Evolutionary conservation across 2,888 invertebrate species (phyloP), one percentile per base, ranked within the genome.

Genomic region (Chalcis sispes): DNA sequence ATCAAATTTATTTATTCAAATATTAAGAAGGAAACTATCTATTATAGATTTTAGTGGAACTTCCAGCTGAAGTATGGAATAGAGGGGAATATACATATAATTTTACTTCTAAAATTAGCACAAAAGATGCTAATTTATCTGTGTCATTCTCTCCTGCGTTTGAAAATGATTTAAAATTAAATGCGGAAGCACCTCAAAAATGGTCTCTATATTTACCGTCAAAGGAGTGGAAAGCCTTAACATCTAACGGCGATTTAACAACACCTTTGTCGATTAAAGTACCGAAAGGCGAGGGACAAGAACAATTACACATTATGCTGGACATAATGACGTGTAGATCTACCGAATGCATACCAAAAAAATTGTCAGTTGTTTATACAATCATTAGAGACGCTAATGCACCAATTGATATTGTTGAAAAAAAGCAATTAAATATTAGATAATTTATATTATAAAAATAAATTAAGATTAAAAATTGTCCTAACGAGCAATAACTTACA

Each of bases 121-220:
- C 84, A 1, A 83, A 86, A 27, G 89, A 89, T 18, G 89, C 90
- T 0, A 88, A 88, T 78, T 79, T 91, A 20, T 87, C 83, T 42
- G 81, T 90, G 29, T 81, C 82, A 15, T 84, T 92, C n/a, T 81
- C 85, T 5, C 80, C 92, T 0, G 81, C 82, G 36, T 90, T 92
- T 54, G 82, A 86, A 5, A 85, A 89, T 20, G 89, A 89, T 66
- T 89, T 92, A 0, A 91, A 91, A 82, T 90, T 92, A 74, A 91
- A 91, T 4, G 87, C 89, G 0, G 90, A 91, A 15, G 92, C 92
- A 58, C 91, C 91, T 0, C 92, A 92, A 82, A 90, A 89, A 69
- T 92, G 92, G 92, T 83, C 86, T 15, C 82, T 92, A 0, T 89
- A 89, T 75, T 85, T 91, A 50, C 81, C 85, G 5, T 77, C 79